A percentile compares a stretch with the other conserved stretches of the same genome.
Evolutionary conservation across 2,113 vertebrate species (phyloP).

Genomic region (Oreotrochilus melanogaster): DNA sequence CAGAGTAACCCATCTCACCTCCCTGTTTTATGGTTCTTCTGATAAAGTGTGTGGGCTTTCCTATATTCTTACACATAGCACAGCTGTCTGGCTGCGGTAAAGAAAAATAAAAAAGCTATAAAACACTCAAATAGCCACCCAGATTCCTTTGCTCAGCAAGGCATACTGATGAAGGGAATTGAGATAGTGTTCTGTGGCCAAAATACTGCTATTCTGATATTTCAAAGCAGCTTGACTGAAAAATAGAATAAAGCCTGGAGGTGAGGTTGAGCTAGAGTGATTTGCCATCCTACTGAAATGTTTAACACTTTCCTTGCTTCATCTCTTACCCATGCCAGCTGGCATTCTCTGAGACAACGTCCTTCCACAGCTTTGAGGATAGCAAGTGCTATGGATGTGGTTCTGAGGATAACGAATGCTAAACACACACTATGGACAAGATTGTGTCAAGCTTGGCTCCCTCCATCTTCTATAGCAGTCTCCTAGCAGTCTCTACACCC

Average conservation of each 20-base stretch:
- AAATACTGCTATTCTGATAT: neutral
- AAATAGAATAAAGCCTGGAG: neutral
- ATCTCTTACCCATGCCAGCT: neutral
- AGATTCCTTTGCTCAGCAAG: neutral
- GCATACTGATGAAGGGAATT: neutral
- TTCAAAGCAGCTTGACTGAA: neutral
- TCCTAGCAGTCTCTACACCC: neutral
- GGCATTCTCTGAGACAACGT: neutral
- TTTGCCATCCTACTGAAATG: neutral
- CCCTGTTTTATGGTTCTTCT: neutral
- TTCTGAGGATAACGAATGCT: neutral
- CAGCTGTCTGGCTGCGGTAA: neutral
- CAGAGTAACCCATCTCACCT: neutral
- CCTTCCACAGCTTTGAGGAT: neutral
- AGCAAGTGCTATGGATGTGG: neutral
- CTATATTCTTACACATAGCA: neutral
- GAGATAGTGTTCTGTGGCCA: neutral
- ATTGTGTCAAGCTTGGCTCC: neutral
- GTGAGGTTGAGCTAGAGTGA: neutral
- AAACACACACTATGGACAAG: neutral
- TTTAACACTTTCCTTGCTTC: neutral
- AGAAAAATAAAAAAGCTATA: neutral
- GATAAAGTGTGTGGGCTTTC: neutral
- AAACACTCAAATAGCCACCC: neutral
- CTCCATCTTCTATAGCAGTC: neutral